Percentiles rank a stretch among this genome's conserved stretches.
Evolutionary conservation across 1,140 invertebrate species (phyloP).

Genomic region (Bathynomus jamesi): DNA sequence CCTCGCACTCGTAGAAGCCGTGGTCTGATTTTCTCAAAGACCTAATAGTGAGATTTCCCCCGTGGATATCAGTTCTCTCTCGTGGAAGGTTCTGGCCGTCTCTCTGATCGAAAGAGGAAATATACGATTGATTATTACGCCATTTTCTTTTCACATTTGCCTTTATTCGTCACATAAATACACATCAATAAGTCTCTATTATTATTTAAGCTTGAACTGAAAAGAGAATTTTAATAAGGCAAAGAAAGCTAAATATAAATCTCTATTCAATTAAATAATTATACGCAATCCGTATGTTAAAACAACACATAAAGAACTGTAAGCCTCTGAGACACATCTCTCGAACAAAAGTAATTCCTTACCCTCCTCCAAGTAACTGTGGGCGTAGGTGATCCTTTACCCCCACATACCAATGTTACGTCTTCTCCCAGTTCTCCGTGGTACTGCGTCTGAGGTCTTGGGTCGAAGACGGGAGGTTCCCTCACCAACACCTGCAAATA

Average conservation of each 20-base stretch:
- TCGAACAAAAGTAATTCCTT: no score
- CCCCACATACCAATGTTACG: constrained; percentile 88
- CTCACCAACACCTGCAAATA: constrained; percentile 71
- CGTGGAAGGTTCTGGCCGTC: constrained; percentile 72
- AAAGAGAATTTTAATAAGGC: background rate
- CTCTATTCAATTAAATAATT: no score
- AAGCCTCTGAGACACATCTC: no score
- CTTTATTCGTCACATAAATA: no score
- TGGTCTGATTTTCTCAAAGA: constrained; percentile 79
- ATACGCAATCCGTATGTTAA: no score
- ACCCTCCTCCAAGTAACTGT: constrained; percentile 85
- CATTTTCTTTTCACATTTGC: no score
- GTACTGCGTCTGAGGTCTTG: constrained; percentile 75
- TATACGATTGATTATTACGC: no score
- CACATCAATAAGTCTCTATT: no score
- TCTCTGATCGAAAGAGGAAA: constrained; percentile 47
- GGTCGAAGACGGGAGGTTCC: constrained; percentile 75
- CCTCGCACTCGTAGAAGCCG: constrained; percentile 89
- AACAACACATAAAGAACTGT: no score
- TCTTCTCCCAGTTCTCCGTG: constrained; percentile 80
- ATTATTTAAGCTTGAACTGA: no score
- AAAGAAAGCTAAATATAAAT: background rate
- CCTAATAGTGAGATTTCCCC: constrained; percentile 86
- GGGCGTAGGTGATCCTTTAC: constrained; percentile 83
- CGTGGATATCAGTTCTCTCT: constrained; percentile 62